Evolutionary conservation across 2,113 vertebrate species (phyloP).

Genomic region (Oncorhynchus clarkii): DNA sequence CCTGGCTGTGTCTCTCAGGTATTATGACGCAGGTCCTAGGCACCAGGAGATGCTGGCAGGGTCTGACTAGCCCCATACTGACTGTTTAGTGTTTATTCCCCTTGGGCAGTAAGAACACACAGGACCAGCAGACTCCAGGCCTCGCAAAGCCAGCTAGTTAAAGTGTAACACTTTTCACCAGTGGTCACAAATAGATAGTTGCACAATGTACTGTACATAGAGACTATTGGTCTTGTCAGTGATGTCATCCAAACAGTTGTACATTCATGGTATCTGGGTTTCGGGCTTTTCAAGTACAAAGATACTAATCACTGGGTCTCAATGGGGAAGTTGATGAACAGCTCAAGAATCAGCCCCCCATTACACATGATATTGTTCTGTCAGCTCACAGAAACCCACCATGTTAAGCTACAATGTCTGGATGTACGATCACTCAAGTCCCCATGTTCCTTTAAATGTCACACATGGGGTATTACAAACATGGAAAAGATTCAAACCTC

Average conservation of each 20-base stretch:
- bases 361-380: neutral
- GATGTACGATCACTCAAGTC: slow-evolving; percentile 43
- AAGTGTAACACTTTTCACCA: neutral
- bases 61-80: neutral
- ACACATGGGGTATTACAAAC: slow-evolving; percentile 38
- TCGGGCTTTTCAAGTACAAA: neutral
- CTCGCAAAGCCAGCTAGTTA: neutral
- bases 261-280: no score
- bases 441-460: slow-evolving; percentile 49
- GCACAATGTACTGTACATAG: neutral
- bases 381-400: neutral
- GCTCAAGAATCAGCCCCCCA: neutral
- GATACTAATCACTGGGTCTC: neutral
- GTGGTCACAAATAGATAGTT: neutral
- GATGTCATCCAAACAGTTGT: no score
- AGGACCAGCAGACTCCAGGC: neutral
- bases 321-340: neutral
- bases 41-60: neutral
- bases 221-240: neutral
- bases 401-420: slow-evolving; percentile 31
- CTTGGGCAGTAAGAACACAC: neutral
- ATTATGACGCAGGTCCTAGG: neutral
- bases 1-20: slow-evolving; percentile 91
- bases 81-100: neutral
- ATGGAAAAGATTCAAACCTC: slow-evolving; percentile 42